Conservation (phyloP, 2,113 vertebrate genomes). For the Leuciscus idus region DNA sequence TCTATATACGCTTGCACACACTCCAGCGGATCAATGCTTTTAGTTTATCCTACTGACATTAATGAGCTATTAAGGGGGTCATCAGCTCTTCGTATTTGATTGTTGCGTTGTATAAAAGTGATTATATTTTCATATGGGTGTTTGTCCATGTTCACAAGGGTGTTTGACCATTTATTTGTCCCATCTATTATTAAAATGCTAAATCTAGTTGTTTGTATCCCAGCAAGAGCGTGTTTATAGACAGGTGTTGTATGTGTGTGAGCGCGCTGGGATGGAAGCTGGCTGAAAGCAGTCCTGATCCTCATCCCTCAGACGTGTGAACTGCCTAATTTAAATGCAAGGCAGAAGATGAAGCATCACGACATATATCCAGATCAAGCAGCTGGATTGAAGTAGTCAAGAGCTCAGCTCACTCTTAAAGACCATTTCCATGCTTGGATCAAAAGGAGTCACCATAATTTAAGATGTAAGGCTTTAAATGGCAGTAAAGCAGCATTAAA, state of each 20-base stretch:
- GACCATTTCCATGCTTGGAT: slow-evolving; percentile 26
- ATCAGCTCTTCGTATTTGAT: slow-evolving; percentile 3
- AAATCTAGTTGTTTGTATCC: neutral
- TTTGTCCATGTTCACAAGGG: neutral
- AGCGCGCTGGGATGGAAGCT: neutral
- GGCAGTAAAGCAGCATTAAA: slow-evolving; percentile 43
- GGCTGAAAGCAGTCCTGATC: neutral
- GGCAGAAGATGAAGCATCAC: slow-evolving; percentile 29
- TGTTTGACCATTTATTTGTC: no score
- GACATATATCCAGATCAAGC: slow-evolving; percentile 41
- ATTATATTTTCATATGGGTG: neutral
- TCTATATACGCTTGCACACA: neutral
- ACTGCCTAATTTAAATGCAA: slow-evolving; percentile 41
- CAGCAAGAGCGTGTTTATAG: neutral
- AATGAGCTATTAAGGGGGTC: slow-evolving; percentile 27
- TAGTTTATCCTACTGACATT: slow-evolving; percentile 34
- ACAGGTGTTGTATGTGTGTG: slow-evolving; percentile 15
- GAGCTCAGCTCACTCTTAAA: slow-evolving; percentile 12
- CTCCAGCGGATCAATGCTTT: slow-evolving; percentile 34
- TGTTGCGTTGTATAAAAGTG: neutral
- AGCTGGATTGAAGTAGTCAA: slow-evolving; percentile 31
- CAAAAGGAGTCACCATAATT: slow-evolving; percentile 32
- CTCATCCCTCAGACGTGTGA: slow-evolving; percentile 9
- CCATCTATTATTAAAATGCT: slow-evolving; percentile 21
- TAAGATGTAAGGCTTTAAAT: slow-evolving; percentile 43